Evolutionary conservation across 2,113 vertebrate species (phyloP), one percentile per base, ranked within the genome.

Genomic region (Myodes glareolus): DNA sequence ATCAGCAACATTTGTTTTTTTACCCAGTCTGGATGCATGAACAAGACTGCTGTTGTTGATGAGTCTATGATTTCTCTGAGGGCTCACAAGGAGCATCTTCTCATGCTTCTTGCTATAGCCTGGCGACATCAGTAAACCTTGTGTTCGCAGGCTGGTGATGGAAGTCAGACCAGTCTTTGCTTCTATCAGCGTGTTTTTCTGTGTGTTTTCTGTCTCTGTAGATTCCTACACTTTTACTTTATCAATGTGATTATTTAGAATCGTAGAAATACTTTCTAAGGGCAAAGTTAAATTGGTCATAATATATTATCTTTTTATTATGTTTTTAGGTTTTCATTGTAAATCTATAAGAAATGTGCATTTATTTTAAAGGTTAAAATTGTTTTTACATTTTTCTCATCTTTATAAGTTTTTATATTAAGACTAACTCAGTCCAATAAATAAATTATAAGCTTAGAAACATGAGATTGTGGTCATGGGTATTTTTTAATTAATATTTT

Each of bases 341-440:
- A 70, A 84, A 72, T 47, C 1, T 65, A 65, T 88, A 67, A 72
- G 10, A 76, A 92, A 87, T 27, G 47, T 70, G 6, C 31, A 63
- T 63, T 17, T 90, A 29, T 67, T 68, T 87, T 92, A 90, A 76
- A 70, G 45, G 94, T 58, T 61, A 90, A 90, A 96, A 52, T 73
- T 36, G 63, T 90, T 67, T 33, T 50, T 87, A 52, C 47, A 42
- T 67, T 72, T 91, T 94, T 85, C 27, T 97, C 12, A 33, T 68
- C 65, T 92, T 39, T 52, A 50, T 82, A 42, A 47, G 21, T 10
- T 63, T 94, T 88, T 61, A n/a, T 42, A 61, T 70, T 11, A 42
- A 84, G 27, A 92, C 50, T 81, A 92, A 92, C 39, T 81, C 47
- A 31, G 33, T 39, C 58, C 75, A 82, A 61, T 77, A 68, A 88